These are phyloP conservation scores for Phalacrocorax brasilianus DNA, from an alignment of 2,113 vertebrate genomes.

Conservation along the genomic window DNA sequence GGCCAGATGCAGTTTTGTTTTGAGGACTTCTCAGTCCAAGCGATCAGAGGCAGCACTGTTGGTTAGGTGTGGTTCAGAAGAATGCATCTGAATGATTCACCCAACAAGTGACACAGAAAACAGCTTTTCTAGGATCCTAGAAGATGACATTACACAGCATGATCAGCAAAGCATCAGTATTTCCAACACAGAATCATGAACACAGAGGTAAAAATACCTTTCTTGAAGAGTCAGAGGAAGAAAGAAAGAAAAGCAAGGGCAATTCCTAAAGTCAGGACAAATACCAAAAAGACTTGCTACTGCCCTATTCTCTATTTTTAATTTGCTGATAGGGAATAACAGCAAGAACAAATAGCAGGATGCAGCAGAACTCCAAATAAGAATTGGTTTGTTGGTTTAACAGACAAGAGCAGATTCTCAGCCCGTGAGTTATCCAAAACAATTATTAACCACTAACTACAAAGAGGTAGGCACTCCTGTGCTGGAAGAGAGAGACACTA, in stretches of 20 bases:
- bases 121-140: background rate
- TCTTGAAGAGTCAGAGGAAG: background rate
- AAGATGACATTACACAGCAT: background rate
- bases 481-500: background rate
- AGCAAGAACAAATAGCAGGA: background rate
- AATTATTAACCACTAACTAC: background rate
- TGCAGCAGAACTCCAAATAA: background rate
- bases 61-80: background rate
- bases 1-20: background rate
- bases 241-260: background rate
- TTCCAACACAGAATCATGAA: background rate
- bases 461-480: background rate
- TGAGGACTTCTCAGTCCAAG: background rate
- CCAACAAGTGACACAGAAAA: background rate
- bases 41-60: background rate
- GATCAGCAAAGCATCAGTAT: background rate
- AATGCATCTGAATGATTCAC: background rate
- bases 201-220: background rate
- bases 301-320: background rate
- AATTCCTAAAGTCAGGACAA: background rate
- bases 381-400: background rate
- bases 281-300: background rate
- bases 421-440: background rate
- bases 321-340: background rate
- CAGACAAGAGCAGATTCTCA: background rate